These are phyloP conservation scores for Podiceps cristatus DNA, from an alignment of 2,113 vertebrate genomes.

Conservation along the genomic window DNA sequence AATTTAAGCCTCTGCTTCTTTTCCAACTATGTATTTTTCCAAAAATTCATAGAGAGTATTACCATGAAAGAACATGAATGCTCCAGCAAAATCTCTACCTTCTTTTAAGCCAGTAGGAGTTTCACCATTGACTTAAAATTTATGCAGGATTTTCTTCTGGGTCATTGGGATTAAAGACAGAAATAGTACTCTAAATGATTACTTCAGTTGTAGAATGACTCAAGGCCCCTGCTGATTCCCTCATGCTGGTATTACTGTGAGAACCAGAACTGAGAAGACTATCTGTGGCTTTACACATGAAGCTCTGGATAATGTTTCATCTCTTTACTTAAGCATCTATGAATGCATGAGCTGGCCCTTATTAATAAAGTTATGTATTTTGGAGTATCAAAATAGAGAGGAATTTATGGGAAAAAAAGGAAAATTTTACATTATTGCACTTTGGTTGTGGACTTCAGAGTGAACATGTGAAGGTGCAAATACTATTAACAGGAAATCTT, in stretches of 20 bases:
- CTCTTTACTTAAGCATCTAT: background rate
- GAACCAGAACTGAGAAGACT: conserved; percentile 1
- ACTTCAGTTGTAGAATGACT: conserved; percentile 18
- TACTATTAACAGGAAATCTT: background rate
- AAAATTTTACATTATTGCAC: background rate
- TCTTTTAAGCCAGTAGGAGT: background rate
- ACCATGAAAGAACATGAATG: background rate
- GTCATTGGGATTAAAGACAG: background rate
- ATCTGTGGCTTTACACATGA: conserved; percentile 26
- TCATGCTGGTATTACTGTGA: conserved; percentile 17
- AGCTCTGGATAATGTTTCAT: background rate
- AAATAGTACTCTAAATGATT: conserved; percentile 1
- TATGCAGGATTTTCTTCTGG: conserved; percentile 5
- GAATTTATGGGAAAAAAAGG: background rate
- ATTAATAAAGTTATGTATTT: background rate
- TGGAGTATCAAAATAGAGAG: background rate
- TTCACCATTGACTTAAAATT: background rate
- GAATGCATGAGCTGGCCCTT: background rate
- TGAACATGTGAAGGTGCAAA: background rate
- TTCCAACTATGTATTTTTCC: background rate
- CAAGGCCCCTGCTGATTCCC: conserved; percentile 30
- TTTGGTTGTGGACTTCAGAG: background rate
- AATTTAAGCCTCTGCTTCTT: background rate
- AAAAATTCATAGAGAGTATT: background rate
- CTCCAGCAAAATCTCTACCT: background rate